Evolutionary conservation across 37 sponge, comb jelly and placozoan genomes (phyloP).

Genomic region (Lycopodina hypogea): DNA sequence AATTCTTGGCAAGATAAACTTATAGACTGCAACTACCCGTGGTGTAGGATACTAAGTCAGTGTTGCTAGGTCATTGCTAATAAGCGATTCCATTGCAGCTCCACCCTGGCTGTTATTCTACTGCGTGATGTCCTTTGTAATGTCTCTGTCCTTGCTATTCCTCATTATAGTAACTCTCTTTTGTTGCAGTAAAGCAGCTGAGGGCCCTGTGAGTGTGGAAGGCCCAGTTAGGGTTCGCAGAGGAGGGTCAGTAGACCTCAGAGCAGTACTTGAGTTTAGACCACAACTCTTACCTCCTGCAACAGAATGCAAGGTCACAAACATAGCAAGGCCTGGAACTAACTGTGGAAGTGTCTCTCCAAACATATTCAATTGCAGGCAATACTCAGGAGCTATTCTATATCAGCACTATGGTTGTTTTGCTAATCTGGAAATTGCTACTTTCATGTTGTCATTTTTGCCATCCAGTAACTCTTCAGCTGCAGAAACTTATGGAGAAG

Average conservation of each 20-base stretch:
- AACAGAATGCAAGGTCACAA: slow-evolving; percentile 2
- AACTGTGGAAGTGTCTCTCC: slow-evolving; percentile 35
- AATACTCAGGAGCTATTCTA: slow-evolving; percentile 6
- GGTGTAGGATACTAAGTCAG: too few relatives aligned
- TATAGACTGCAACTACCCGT: too few relatives aligned
- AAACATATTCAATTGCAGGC: slow-evolving; percentile 8
- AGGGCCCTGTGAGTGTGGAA: not conserved
- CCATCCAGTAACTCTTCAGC: not conserved
- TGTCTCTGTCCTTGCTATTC: not conserved
- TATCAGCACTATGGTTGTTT: slow-evolving; percentile 56
- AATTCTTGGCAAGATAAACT: too few relatives aligned
- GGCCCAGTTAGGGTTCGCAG: not conserved
- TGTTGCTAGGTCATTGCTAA: too few relatives aligned
- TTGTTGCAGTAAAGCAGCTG: not conserved
- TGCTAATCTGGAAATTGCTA: slow-evolving; percentile 1
- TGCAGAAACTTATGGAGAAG: not conserved
- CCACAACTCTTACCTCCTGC: not conserved
- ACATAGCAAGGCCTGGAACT: not conserved
- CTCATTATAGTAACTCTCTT: not conserved
- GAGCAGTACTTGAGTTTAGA: not conserved
- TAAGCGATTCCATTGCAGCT: too few relatives aligned
- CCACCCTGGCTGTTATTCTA: too few relatives aligned
- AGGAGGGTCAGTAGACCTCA: slow-evolving; percentile 7
- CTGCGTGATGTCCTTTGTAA: too few relatives aligned
- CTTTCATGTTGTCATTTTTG: slow-evolving; percentile 21